Evolutionary conservation across 2,113 vertebrate species (phyloP), one percentile per base, ranked within the genome.

Genomic region (Aplodontia rufa): DNA sequence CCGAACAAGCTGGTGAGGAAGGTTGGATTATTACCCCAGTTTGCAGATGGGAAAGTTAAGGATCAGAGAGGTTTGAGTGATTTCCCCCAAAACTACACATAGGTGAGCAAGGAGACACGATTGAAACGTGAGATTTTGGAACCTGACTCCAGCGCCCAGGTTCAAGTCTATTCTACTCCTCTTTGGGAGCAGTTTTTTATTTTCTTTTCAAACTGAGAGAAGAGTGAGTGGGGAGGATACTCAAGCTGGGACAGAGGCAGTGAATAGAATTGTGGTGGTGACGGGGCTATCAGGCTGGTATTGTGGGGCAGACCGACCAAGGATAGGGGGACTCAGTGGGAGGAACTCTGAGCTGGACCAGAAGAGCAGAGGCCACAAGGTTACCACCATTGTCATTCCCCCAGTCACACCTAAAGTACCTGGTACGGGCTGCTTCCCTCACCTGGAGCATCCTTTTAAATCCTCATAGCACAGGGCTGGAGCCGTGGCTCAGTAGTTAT

Each of bases 181-280:
- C 35, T 2, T 35, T 45, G 85, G 78, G 40, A 19, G 19, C 1
- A 5, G 24, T 83, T 83, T 87, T 40, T 81, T n/a, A 12, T 32
- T 79, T 91, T 62, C 8, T 79, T 93, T 53, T 69, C 60, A 37
- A 75, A 80, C 1, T 0, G 2, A 35, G 5, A 45, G n/a, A 83
- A 24, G 2, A n/a, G 30, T 5, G 45, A 35, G 32, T 19, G 32
- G 4, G 19, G 64, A 72, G 22, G 8, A 3, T 26, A 4, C 35
- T 68, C 19, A 16, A 24, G 53, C 16, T 19, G 17, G 24, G n/a
- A 42, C 5, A 7, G 0, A 3, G 79, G 13, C 74, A n/a, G 11
- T n/a, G 6, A 17, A 47, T 0, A 42, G 35, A 87, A 84, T 0
- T 1, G 10, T 35, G 16, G 5, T 0, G 14, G 5, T 1, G 8